Base-by-base conservation (phyloP, 2,888 invertebrate genomes). In the Antheraea yamamai region DNA sequence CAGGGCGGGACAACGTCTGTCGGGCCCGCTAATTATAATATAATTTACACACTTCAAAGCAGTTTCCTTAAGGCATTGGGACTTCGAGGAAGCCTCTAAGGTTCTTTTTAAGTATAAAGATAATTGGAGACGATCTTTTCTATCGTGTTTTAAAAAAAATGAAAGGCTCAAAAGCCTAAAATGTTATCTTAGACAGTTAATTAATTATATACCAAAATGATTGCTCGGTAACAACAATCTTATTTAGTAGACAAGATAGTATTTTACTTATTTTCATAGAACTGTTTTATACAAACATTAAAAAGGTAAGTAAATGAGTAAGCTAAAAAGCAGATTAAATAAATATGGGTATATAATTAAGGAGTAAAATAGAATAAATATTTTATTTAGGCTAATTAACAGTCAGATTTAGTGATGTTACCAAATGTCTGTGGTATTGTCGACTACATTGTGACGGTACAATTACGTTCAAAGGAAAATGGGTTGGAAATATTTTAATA, bases 31-130 rank as follows among this genome's bases (percentile, higher is more conserved):
- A n/a, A n/a, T 70, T 39, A 70, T 75, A 75, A 73, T 77, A 39
- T 70, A 18, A 70, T 70, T 70, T 70, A 70, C 0, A 39, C 8
- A 70, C 79, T 74, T 72, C 72, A 61, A 71, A 66, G 61, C 55
- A 39, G 74, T 61, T 61, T 72, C 73, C 26, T 70, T 70, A 35
- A 70, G 70, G 39, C 20, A 39, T 70, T 70, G 12, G 20, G 20
- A 39, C 18, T 39, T 66, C 8, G 64, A 66, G 1, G 39, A 70
- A 35, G 39, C 70, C n/a, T n/a, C 12, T 10, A n/a, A 70, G 8
- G 70, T 70, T 39, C 7, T 39, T 70, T 70, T 39, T 70, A 39
- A 16, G 16, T 66, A 30, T 30, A 30, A 30, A 30, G 30, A 4
- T 30, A 30, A 66, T 66, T 66, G 26, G 1, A 66, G 61, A 23